Evolutionary conservation across 1,140 invertebrate species (phyloP).

Genomic region (Himalopsyche phryganea): DNA sequence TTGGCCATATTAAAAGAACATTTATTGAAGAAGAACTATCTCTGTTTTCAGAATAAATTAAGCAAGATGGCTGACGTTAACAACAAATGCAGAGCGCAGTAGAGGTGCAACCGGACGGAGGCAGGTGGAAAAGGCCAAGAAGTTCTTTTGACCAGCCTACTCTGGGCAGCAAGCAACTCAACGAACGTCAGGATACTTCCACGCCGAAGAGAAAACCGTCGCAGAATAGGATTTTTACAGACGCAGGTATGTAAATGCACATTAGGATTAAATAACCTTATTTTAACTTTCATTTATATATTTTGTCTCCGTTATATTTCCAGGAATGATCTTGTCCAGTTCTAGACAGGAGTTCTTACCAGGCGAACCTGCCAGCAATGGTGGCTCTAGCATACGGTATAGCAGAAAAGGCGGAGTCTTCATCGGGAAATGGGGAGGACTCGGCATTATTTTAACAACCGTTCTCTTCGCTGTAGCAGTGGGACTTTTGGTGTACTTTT

Average conservation of each 20-base stretch:
- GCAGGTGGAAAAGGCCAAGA: not conserved
- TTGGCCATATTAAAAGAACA: no score
- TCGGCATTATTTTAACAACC: slow-evolving; percentile 39
- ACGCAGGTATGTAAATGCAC: no score
- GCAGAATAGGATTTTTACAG: not conserved
- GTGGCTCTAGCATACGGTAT: slow-evolving; percentile 41
- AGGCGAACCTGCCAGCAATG: slow-evolving; percentile 41
- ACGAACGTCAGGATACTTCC: slow-evolving; percentile 11
- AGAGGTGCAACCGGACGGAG: slow-evolving; percentile 4
- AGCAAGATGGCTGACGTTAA: no score
- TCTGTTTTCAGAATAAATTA: no score
- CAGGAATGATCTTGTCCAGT: slow-evolving; percentile 43
- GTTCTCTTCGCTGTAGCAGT: slow-evolving; percentile 41
- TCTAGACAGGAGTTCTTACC: slow-evolving; percentile 51
- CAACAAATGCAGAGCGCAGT: slow-evolving; percentile 7
- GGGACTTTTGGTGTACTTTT: slow-evolving; percentile 46
- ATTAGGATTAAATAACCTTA: no score
- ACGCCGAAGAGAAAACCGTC: slow-evolving; percentile 7
- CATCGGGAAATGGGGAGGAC: slow-evolving; percentile 42
- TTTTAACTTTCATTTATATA: no score
- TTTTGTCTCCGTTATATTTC: no score
- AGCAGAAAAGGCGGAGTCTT: slow-evolving; percentile 46
- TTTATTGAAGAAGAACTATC: no score
- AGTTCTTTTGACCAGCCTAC: slow-evolving; percentile 4
- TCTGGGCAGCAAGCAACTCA: slow-evolving; percentile 14